Evolutionary conservation across 2,797 vertebrate species (phyloP).

Genomic region (Takifugu rubripes): DNA sequence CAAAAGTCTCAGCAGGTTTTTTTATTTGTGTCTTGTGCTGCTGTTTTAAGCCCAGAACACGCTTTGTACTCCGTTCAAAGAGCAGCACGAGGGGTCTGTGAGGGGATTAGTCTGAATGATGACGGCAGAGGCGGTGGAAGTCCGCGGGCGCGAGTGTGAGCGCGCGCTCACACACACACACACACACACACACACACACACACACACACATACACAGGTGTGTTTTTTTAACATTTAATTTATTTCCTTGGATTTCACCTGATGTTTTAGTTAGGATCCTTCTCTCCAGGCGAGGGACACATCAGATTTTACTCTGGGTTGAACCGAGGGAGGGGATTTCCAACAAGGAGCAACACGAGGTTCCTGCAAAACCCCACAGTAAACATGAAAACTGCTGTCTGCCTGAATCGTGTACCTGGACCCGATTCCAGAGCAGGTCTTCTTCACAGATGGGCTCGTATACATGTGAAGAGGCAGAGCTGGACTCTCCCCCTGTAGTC

Average conservation of each 20-base stretch:
- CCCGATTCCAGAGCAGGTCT: neutral
- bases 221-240: neutral
- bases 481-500: no score
- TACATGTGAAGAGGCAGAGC: no score
- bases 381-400: neutral
- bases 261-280: no score
- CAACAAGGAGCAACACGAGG: no score
- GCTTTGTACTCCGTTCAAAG: slow-evolving; percentile 80
- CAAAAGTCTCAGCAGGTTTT: slow-evolving; percentile 75
- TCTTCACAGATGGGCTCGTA: no score
- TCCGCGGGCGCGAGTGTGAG: slow-evolving; percentile 39
- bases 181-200: neutral
- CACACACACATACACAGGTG: neutral
- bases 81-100: slow-evolving; percentile 76
- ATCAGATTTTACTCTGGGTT: no score
- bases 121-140: slow-evolving; percentile 51
- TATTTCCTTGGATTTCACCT: no score
- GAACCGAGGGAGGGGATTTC: no score
- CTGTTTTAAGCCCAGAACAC: slow-evolving; percentile 75
- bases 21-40: slow-evolving; percentile 75
- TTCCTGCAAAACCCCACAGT: neutral
- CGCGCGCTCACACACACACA: neutral
- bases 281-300: no score
- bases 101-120: slow-evolving; percentile 79
- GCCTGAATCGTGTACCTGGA: neutral